Evolutionary conservation across 30 jellyfish, hydroid and myxozoan species (phyloP).

Genomic region (Catostylus mosaicus): DNA sequence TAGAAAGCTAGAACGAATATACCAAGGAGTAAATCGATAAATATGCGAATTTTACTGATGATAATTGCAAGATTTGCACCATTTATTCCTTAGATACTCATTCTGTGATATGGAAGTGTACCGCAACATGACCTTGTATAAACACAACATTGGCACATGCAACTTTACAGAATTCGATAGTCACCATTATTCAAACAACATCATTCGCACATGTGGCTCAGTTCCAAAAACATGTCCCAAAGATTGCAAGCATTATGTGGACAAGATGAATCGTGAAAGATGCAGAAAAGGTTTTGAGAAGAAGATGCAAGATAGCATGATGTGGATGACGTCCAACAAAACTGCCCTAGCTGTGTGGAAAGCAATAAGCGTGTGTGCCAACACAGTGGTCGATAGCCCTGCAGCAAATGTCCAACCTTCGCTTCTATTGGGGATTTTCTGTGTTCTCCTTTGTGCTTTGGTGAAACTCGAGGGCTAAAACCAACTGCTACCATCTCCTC

Average conservation of each 20-base stretch:
- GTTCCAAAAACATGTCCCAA: conserved; percentile 26
- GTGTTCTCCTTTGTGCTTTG: neutral
- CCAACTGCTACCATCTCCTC: too few species aligned
- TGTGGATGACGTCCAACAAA: conserved; percentile 9
- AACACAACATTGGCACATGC: conserved; percentile 71
- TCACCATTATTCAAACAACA: neutral
- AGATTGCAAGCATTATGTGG: conserved; percentile 59
- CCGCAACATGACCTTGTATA: conserved; percentile 21
- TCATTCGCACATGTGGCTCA: conserved; percentile 46
- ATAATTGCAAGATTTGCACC: neutral
- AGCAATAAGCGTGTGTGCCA: conserved; percentile 32
- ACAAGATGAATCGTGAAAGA: conserved; percentile 41
- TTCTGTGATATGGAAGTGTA: conserved; percentile 39
- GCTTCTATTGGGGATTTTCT: neutral
- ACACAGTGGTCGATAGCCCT: neutral
- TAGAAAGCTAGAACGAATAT: too few species aligned
- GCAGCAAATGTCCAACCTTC: conserved; percentile 1
- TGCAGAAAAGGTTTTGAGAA: conserved; percentile 62
- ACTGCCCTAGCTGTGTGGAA: conserved; percentile 48
- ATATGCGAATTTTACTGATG: neutral
- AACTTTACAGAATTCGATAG: conserved; percentile 49
- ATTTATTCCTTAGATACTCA: conserved; percentile 34
- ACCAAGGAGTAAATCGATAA: too few species aligned
- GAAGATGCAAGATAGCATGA: neutral
- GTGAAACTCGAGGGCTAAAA: neutral